phyloP scores from a whole-genome alignment of 2,113 vertebrate genomes.

The Mormyrus iriodes region DNA sequence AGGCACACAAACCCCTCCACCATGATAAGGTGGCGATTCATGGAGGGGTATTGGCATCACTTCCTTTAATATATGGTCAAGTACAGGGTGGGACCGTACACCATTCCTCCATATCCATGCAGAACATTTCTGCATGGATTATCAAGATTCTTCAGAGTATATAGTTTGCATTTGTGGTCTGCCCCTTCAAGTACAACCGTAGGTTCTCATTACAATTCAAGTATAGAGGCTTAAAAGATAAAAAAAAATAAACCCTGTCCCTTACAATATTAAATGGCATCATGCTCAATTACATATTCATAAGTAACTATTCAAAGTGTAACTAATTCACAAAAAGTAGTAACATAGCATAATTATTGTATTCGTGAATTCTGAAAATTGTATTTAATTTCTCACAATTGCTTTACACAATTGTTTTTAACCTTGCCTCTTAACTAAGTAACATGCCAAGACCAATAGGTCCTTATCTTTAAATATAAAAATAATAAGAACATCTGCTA shows the following conservation, averaged over 20 bases:
- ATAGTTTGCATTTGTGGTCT: background rate
- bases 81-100: too few relatives aligned
- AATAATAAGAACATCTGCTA: background rate
- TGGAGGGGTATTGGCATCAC: background rate
- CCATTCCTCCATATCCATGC: too few relatives aligned
- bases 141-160: background rate
- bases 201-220: background rate
- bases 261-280: background rate
- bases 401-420: background rate
- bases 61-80: background rate
- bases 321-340: background rate
- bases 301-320: background rate
- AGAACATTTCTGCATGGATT: background rate
- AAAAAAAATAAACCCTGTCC: too few relatives aligned
- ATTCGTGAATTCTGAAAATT: background rate
- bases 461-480: background rate
- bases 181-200: background rate
- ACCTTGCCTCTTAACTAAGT: background rate
- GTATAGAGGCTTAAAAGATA: too few relatives aligned
- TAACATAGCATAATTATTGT: background rate
- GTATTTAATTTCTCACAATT: background rate
- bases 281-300: background rate
- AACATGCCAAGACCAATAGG: background rate
- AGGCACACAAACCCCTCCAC: too few relatives aligned
- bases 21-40: too few relatives aligned